phyloP scores from a whole-genome alignment of 2,113 vertebrate species.

The Rhodinocichla rosea region DNA sequence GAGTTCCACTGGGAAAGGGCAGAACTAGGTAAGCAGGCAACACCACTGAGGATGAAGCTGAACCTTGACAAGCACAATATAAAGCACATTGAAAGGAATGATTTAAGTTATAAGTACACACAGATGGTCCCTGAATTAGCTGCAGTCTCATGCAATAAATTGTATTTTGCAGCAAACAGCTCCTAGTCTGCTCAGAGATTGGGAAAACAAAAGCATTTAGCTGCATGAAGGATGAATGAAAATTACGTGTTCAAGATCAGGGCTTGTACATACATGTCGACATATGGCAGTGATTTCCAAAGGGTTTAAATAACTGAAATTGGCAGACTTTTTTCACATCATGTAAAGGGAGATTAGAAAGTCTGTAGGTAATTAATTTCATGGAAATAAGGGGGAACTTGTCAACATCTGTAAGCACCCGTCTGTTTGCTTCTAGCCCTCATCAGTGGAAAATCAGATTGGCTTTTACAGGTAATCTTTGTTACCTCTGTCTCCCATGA shows the following conservation, averaged over 20 bases:
- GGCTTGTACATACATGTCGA: neutral
- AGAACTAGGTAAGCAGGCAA: slow-evolving; percentile 1
- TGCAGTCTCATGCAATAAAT: neutral
- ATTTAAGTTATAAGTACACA: slow-evolving; percentile 36
- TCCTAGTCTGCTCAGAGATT: neutral
- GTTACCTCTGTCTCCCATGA: neutral
- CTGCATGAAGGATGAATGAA: neutral
- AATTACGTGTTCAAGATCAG: neutral
- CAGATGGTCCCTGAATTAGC: slow-evolving; percentile 49
- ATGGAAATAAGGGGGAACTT: neutral
- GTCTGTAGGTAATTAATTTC: neutral
- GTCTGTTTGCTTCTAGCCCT: neutral
- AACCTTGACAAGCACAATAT: neutral
- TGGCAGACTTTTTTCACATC: neutral
- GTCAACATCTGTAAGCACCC: neutral
- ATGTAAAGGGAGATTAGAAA: neutral
- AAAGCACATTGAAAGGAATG: neutral
- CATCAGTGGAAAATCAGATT: neutral
- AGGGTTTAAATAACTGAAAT: neutral
- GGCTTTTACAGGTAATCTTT: neutral
- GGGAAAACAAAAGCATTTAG: neutral
- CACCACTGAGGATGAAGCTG: neutral
- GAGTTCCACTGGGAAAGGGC: neutral
- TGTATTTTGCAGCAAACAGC: neutral
- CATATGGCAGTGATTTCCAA: neutral